Conservation (phyloP, 1,140 invertebrate species). For the Subanguina moxae region DNA sequence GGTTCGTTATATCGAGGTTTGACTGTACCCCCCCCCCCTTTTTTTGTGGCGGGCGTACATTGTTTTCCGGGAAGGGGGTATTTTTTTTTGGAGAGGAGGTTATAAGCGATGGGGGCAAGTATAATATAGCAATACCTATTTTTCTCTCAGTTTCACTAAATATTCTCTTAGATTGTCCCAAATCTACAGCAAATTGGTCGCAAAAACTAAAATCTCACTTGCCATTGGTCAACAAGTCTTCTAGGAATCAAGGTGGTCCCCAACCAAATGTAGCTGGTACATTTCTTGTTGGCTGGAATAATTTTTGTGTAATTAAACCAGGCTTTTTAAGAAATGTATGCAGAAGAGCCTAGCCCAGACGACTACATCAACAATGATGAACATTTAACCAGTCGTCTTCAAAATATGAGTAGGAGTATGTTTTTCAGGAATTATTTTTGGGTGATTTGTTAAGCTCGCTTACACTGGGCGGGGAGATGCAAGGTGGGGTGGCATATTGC, state of each 20-base stretch:
- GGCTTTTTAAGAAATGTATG: slow-evolving; percentile 6
- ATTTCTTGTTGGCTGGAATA: background rate
- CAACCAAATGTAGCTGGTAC: slow-evolving; percentile 7
- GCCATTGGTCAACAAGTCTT: slow-evolving; percentile 13
- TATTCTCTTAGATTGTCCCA: background rate
- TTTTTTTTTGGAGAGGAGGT: too few species aligned
- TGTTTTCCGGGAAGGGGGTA: too few species aligned
- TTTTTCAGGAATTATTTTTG: background rate
- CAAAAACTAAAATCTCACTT: slow-evolving; percentile 1
- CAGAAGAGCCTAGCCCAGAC: slow-evolving; percentile 23
- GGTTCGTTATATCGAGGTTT: too few species aligned
- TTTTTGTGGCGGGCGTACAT: too few species aligned
- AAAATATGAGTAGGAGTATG: slow-evolving; percentile 36
- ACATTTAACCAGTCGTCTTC: slow-evolving; percentile 19
- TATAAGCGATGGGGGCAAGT: too few species aligned
- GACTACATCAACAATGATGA: slow-evolving; percentile 31
- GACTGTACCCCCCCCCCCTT: too few species aligned
- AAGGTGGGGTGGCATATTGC: too few species aligned
- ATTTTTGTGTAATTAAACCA: slow-evolving; percentile 5
- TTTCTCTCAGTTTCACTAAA: background rate
- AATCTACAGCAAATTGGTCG: slow-evolving; percentile 12
- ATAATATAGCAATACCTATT: too few species aligned
- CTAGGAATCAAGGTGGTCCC: slow-evolving; percentile 3
- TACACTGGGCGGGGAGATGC: too few species aligned
- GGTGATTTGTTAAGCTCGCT: too few species aligned